These are phyloP conservation scores for Excalfactoria chinensis DNA, from an alignment of 2,113 vertebrate species.

Conservation along the genomic window DNA sequence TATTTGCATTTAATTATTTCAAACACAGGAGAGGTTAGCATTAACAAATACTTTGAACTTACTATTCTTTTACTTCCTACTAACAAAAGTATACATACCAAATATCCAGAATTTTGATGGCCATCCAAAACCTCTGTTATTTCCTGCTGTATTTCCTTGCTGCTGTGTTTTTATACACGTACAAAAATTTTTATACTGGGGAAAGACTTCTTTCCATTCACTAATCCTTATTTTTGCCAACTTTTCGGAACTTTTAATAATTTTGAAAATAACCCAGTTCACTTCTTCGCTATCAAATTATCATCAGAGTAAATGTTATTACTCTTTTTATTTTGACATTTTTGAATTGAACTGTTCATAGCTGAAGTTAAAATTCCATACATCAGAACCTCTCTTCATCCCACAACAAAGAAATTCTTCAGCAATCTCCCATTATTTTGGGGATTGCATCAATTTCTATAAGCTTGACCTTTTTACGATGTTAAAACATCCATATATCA, in stretches of 20 bases:
- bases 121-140: not conserved
- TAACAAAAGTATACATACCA: not conserved
- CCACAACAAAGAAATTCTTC: not conserved
- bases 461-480: not conserved
- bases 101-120: not conserved
- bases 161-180: not conserved
- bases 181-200: not conserved
- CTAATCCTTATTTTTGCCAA: not conserved
- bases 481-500: not conserved
- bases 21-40: not conserved
- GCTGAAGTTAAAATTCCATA: not conserved
- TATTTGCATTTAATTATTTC: not conserved
- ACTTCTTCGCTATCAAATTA: not conserved
- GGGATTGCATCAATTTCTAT: not conserved
- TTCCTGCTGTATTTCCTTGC: not conserved
- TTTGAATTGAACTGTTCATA: not conserved
- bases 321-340: not conserved
- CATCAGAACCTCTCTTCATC: not conserved
- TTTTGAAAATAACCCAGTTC: not conserved
- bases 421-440: not conserved
- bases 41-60: not conserved
- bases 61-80: not conserved
- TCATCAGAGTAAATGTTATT: not conserved
- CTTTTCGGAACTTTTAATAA: not conserved
- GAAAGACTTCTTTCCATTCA: not conserved